Evolutionary conservation across 2,113 vertebrate species (phyloP).

Genomic region (Oceanites oceanicus): DNA sequence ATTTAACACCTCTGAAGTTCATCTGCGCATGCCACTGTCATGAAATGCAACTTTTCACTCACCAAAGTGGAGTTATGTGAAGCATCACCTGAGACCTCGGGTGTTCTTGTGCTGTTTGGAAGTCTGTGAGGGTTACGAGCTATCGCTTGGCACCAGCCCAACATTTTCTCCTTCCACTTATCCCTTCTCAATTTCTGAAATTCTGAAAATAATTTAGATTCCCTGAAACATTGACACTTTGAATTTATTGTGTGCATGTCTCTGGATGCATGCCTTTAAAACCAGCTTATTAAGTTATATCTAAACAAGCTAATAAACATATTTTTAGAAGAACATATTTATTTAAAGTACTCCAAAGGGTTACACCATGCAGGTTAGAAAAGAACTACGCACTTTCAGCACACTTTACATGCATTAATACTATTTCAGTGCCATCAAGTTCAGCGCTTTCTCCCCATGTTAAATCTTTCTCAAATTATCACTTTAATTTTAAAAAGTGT

Average conservation of each 20-base stretch:
- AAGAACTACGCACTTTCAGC: background rate
- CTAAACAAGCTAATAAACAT: background rate
- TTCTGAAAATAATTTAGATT: conserved; percentile 85
- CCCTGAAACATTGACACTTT: conserved; percentile 76
- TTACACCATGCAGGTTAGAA: background rate
- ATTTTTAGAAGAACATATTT: background rate
- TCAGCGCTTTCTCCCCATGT: background rate
- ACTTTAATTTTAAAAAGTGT: background rate
- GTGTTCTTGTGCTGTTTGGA: conserved; percentile 78
- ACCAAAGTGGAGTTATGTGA: conserved; percentile 73
- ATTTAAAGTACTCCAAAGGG: background rate
- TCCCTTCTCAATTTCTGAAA: conserved; percentile 82
- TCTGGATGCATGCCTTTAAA: conserved; percentile 61
- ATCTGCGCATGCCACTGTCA: conserved; percentile 23
- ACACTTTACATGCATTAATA: background rate
- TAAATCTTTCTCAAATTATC: background rate
- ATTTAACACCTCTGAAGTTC: background rate
- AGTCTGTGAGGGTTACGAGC: conserved; percentile 81
- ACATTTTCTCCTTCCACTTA: conserved; percentile 83
- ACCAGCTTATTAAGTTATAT: conserved; percentile 12
- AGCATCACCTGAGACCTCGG: conserved; percentile 74
- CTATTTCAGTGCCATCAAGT: background rate
- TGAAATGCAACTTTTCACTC: conserved; percentile 73
- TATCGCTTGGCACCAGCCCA: conserved; percentile 85
- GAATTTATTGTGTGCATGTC: conserved; percentile 19